Percentiles rank a stretch among this genome's conserved stretches.
phyloP scores from a whole-genome alignment of 2,113 vertebrate species.

The Mesitornis unicolor region DNA sequence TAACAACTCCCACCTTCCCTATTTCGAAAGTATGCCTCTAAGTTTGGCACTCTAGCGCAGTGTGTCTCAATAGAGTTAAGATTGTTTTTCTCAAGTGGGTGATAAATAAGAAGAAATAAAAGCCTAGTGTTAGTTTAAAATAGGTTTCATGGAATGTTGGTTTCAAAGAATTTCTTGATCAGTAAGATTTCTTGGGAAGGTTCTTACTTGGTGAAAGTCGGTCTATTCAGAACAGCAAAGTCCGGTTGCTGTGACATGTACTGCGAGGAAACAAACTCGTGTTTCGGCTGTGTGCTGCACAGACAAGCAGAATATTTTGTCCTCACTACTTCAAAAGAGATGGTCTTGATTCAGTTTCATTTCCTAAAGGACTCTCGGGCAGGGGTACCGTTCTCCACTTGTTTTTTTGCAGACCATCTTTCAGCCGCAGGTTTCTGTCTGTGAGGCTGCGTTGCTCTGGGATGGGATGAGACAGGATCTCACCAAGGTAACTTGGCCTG shows the following conservation, averaged over 20 bases:
- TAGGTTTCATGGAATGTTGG: background rate
- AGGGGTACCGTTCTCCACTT: background rate
- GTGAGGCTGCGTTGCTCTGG: rapidly evolving
- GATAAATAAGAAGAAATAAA: background rate
- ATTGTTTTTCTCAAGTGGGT: background rate
- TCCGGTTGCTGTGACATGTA: rapidly evolving
- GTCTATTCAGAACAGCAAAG: background rate
- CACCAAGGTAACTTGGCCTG: rapidly evolving
- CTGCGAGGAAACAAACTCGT: background rate
- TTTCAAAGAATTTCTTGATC: background rate
- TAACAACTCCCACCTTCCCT: background rate
- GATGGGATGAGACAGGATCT: background rate
- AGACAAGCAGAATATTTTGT: background rate
- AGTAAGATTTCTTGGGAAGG: background rate
- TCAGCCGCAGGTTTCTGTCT: background rate
- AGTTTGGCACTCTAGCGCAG: background rate
- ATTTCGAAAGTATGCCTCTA: background rate
- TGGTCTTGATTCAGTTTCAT: background rate
- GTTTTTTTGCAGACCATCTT: background rate
- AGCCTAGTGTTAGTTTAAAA: background rate
- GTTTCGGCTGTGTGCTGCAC: background rate
- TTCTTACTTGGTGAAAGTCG: rapidly evolving
- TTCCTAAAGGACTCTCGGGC: background rate
- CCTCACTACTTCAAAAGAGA: background rate
- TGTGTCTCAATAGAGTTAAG: background rate